Evolutionary conservation across 2,797 vertebrate genomes (phyloP).

Genomic region (Poecilia velifera): DNA sequence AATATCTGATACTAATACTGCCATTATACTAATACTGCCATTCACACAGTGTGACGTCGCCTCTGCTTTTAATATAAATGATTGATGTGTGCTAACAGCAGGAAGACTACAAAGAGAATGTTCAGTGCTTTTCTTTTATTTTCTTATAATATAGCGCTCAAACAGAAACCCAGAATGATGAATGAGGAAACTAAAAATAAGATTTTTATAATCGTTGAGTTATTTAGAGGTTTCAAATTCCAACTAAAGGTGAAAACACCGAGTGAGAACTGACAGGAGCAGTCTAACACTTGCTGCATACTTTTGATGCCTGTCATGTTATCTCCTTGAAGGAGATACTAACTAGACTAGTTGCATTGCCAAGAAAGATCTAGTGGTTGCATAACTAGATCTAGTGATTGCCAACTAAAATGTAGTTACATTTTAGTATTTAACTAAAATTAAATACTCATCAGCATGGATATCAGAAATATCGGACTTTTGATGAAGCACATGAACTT

Average conservation of each 20-base stretch:
- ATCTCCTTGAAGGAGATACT: background rate
- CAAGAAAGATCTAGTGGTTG: background rate
- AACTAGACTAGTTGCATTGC: background rate
- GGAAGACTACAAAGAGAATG: background rate
- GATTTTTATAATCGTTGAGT: background rate
- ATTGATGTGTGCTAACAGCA: background rate
- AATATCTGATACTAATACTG: too few species aligned
- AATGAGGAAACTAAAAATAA: background rate
- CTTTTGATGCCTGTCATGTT: background rate
- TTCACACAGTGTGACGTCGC: background rate
- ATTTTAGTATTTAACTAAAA: background rate
- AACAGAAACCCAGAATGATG: background rate
- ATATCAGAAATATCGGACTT: background rate
- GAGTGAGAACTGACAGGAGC: constrained; percentile 52
- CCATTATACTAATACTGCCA: too few species aligned
- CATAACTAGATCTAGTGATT: background rate
- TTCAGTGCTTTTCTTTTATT: background rate
- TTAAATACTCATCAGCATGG: background rate
- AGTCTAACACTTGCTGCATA: constrained; percentile 23
- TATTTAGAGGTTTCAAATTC: constrained; percentile 8
- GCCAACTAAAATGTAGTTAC: too few species aligned
- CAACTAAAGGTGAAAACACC: constrained; percentile 5
- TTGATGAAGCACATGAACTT: background rate
- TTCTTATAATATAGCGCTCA: background rate
- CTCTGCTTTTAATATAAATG: background rate